These are phyloP conservation scores for Sceloporus tristichus DNA, from an alignment of 2,113 vertebrate species.

Conservation along the genomic window DNA sequence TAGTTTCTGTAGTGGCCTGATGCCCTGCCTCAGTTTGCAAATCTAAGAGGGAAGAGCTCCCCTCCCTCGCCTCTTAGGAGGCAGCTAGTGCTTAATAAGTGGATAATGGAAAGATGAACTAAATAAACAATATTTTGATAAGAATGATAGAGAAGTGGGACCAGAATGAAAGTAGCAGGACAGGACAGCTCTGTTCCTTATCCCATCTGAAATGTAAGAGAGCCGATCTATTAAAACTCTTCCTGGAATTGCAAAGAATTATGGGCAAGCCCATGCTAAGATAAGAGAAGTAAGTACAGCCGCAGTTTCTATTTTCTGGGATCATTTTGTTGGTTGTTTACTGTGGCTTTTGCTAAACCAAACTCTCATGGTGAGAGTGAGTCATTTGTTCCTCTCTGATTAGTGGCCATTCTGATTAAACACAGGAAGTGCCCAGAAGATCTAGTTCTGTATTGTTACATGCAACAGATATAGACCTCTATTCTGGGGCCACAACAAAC, in stretches of 20 bases:
- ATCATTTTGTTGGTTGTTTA: neutral
- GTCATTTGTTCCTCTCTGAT: neutral
- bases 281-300: neutral
- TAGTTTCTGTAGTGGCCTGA: neutral
- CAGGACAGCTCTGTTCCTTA: neutral
- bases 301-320: neutral
- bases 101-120: neutral
- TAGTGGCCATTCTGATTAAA: neutral
- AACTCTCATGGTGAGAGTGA: neutral
- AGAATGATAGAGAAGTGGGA: neutral
- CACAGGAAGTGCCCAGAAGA: neutral
- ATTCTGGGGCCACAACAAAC: too few species aligned
- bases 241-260: neutral
- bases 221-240: neutral
- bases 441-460: neutral
- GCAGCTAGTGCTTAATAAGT: neutral
- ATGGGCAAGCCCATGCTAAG: neutral
- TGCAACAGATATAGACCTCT: neutral
- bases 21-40: neutral
- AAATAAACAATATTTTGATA: neutral
- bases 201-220: conserved; percentile 7
- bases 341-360: neutral
- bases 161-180: neutral
- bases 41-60: neutral
- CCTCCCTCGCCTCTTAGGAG: neutral